phyloP scores from a whole-genome alignment of 2,888 invertebrate species.

The Erebia epiphron region DNA sequence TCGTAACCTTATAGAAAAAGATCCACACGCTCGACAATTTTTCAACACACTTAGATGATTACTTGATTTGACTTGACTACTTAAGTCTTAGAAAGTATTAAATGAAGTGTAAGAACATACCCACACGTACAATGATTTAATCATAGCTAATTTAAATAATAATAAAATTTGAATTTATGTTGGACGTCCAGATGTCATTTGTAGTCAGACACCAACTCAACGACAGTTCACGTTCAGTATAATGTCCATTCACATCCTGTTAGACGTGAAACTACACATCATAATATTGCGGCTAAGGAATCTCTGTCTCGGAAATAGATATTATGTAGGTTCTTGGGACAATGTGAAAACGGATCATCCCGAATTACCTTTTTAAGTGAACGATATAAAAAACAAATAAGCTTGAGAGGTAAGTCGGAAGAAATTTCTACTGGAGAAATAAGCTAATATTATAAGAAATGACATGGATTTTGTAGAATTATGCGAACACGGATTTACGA shows the following conservation, averaged over 20 bases:
- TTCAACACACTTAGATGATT: too few relatives aligned
- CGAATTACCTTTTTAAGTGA: too few relatives aligned
- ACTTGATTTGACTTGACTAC: too few relatives aligned
- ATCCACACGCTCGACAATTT: too few relatives aligned
- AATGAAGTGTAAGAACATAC: neutral
- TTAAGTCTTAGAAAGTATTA: neutral
- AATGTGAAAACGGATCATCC: neutral
- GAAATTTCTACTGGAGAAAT: too few relatives aligned
- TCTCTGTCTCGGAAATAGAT: conserved; percentile 15
- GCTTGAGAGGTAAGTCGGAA: too few relatives aligned
- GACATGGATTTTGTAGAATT: too few relatives aligned
- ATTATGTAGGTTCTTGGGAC: neutral
- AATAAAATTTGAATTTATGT: conserved; percentile 14
- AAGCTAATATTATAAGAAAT: too few relatives aligned
- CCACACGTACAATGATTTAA: conserved; percentile 8
- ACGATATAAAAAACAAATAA: too few relatives aligned
- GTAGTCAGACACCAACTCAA: conserved; percentile 19
- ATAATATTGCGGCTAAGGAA: conserved; percentile 34
- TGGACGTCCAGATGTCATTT: conserved; percentile 18
- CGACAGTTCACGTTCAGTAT: conserved; percentile 5
- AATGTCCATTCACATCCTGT: conserved; percentile 39
- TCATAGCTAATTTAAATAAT: conserved; percentile 16
- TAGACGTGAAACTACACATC: conserved; percentile 35
- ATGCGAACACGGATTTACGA: too few relatives aligned
- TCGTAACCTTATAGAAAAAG: too few relatives aligned